Evolutionary conservation across 2,888 invertebrate genomes (phyloP), one percentile per base, ranked within the genome.

Genomic region (Ernsta delagoae): DNA sequence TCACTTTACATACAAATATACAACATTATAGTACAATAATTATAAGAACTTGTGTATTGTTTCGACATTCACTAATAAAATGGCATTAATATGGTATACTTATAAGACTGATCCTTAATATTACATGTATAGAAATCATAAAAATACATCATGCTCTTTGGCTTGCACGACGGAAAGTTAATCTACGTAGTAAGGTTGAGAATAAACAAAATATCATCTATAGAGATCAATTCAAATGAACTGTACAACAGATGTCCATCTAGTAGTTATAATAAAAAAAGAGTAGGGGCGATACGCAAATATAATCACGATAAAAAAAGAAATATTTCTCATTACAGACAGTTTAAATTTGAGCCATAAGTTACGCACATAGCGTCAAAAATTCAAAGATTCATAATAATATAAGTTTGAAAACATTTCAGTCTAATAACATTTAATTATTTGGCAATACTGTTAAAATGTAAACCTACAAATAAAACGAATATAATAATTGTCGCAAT

Each of bases 71-170:
- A 86, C 88, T 90, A 90, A 87, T 89, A 88, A 91, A 92, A 92
- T 92, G 92, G 91, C 92, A 90, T 91, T 90, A 86, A 89, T 83
- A 85, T 87, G 88, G 90, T 91, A 89, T 86, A 87, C 88, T 87
- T 88, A 86, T 76, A 87, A 82, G 85, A 88, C 81, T 84, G 85
- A 86, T 84, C 80, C 91, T 90, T 90, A 91, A 83, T 72, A 85
- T 86, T 89, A 85, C 85, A 85, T 87, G 85, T 90, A 89, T 85
- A 89, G 86, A 91, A 91, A 91, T 85, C 83, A 90, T 88, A 90
- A 87, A 88, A 92, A 91, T 87, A 90, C 92, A 91, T 92, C 92
- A 92, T 92, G 92, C 92, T 93, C 92, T 93, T 91, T 93, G 92
- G 92, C 91, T 90, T 92, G 92, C 92, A 92, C 91, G 92, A 92